Evolutionary conservation across 2,113 vertebrate species (phyloP).

Genomic region (Gallinago paraguaiae): DNA sequence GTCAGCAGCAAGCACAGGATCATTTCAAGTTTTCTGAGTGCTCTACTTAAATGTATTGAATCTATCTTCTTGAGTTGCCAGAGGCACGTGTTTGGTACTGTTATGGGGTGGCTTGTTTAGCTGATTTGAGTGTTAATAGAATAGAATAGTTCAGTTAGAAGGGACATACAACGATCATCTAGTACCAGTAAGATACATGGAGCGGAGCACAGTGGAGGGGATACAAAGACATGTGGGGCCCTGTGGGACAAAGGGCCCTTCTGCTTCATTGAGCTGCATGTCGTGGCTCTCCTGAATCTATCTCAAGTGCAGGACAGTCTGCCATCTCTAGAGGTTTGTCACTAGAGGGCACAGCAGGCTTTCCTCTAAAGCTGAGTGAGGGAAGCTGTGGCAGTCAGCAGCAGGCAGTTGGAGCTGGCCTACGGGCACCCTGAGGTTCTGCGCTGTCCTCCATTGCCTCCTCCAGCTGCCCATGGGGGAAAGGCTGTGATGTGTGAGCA

Average conservation of each 20-base stretch:
- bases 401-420: accelerated
- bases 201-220: background rate
- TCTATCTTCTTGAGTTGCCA: background rate
- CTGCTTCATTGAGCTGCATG: accelerated
- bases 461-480: background rate
- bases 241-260: no score
- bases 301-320: background rate
- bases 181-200: background rate
- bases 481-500: background rate
- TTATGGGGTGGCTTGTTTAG: background rate
- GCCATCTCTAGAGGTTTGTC: background rate
- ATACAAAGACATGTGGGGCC: background rate
- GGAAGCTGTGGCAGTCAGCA: background rate
- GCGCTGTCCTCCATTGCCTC: background rate
- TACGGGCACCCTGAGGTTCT: background rate
- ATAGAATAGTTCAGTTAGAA: background rate
- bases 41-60: background rate
- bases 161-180: accelerated
- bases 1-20: background rate
- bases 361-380: background rate
- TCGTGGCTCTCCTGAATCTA: background rate
- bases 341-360: background rate
- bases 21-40: background rate
- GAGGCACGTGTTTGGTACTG: background rate
- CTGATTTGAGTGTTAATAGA: background rate